Conservation (phyloP, 1,140 invertebrate genomes). For the Goniozus legneri region DNA sequence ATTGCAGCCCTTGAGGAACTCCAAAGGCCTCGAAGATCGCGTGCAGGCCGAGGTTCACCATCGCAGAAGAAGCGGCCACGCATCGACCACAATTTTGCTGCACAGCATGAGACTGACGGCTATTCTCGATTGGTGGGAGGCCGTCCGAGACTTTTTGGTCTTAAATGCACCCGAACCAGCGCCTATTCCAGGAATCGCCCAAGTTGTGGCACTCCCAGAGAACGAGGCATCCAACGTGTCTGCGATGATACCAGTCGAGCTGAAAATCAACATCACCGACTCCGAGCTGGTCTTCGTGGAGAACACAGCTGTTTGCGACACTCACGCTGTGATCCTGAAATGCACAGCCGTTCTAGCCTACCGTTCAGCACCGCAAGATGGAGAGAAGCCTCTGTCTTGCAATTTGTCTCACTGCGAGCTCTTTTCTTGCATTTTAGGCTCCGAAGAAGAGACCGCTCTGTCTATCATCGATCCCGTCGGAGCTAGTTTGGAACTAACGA, state of each 20-base stretch:
- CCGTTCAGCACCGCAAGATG: slow-evolving; percentile 60
- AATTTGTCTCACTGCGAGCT: slow-evolving; percentile 88
- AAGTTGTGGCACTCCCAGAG: slow-evolving; percentile 8
- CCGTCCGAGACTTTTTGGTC: slow-evolving; percentile 76
- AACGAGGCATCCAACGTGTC: not conserved
- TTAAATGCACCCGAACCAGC: slow-evolving; percentile 44
- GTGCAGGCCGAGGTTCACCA: slow-evolving; percentile 83
- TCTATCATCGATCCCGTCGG: slow-evolving; percentile 95
- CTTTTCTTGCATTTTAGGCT: slow-evolving; percentile 88
- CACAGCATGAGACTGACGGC: slow-evolving; percentile 95
- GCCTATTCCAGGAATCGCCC: slow-evolving; percentile 17
- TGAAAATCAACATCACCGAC: slow-evolving; percentile 93
- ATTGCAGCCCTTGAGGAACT: slow-evolving; percentile 69
- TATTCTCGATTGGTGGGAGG: slow-evolving; percentile 91
- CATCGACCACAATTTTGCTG: slow-evolving; percentile 84
- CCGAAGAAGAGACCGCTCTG: slow-evolving; percentile 90
- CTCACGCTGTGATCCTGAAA: slow-evolving; percentile 92
- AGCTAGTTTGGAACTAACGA: slow-evolving; percentile 68
- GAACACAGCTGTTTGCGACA: slow-evolving; percentile 80
- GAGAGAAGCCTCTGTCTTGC: slow-evolving; percentile 76
- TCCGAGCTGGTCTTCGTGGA: slow-evolving; percentile 94
- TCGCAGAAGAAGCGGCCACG: slow-evolving; percentile 65
- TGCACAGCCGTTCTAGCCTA: slow-evolving; percentile 85
- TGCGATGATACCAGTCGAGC: slow-evolving; percentile 63
- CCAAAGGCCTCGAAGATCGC: slow-evolving; percentile 53